These are phyloP conservation scores for Helicoverpa assulta DNA, from an alignment of 2,888 invertebrate species.

Conservation along the genomic window DNA sequence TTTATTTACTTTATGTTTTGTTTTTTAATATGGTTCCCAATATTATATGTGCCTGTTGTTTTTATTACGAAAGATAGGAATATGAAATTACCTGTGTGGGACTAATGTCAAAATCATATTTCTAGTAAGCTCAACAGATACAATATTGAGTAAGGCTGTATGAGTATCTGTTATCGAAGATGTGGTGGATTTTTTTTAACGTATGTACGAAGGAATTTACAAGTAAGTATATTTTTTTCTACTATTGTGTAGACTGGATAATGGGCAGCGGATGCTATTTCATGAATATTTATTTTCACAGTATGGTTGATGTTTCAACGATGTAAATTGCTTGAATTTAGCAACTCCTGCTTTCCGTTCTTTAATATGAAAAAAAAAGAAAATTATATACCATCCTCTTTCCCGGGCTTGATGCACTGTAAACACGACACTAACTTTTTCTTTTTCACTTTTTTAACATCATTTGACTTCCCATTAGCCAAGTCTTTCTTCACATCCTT, in stretches of 20 bases:
- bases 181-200: too few relatives aligned
- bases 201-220: too few relatives aligned
- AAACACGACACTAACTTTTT: slow-evolving; percentile 88
- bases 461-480: slow-evolving; percentile 80
- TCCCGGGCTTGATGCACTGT: slow-evolving; percentile 87
- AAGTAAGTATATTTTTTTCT: too few relatives aligned
- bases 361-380: slow-evolving; percentile 43
- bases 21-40: background rate
- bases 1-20: slow-evolving; percentile 54
- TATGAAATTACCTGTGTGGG: too few relatives aligned
- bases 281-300: slow-evolving; percentile 44
- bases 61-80: too few relatives aligned
- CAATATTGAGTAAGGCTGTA: too few relatives aligned
- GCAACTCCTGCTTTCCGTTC: slow-evolving; percentile 43
- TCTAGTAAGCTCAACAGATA: too few relatives aligned
- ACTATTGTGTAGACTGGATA: slow-evolving; percentile 4
- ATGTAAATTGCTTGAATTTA: slow-evolving; percentile 15
- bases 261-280: slow-evolving; percentile 30
- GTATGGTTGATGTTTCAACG: slow-evolving; percentile 27
- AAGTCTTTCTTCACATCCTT: slow-evolving; percentile 72
- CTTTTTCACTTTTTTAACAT: slow-evolving; percentile 86
- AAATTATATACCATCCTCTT: slow-evolving; percentile 80
- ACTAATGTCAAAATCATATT: too few relatives aligned
- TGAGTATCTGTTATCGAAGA: background rate
- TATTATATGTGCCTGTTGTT: too few relatives aligned